A percentile compares a stretch with the other conserved stretches of the same genome.
phyloP scores from a whole-genome alignment of 2,888 invertebrate species.

The Hirtodrosophila cameraria region DNA sequence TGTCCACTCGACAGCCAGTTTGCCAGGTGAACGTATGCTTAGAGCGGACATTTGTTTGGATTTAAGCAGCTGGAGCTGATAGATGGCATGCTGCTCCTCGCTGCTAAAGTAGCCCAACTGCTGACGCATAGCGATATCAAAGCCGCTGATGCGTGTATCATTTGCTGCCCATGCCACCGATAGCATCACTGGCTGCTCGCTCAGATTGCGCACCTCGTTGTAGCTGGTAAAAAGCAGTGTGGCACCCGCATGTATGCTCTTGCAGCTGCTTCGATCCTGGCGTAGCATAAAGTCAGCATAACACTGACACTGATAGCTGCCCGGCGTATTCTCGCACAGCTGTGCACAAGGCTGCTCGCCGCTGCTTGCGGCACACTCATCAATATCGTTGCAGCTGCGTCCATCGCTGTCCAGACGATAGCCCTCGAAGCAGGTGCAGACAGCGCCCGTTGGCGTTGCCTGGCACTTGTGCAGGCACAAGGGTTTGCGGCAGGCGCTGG shows the following conservation, averaged over 20 bases:
- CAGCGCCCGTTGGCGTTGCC: conserved; percentile 88
- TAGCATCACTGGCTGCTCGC: conserved; percentile 79
- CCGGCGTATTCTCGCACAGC: conserved; percentile 82
- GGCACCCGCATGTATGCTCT: conserved; percentile 86
- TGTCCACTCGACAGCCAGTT: conserved; percentile 90
- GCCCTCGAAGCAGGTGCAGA: conserved; percentile 88
- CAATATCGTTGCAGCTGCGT: conserved; percentile 87
- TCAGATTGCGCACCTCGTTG: conserved; percentile 86
- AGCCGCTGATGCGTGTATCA: conserved; percentile 85
- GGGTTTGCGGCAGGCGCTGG: conserved; percentile 82
- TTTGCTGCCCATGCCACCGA: conserved; percentile 84
- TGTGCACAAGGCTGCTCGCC: conserved; percentile 87
- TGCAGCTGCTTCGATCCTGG: conserved; percentile 88
- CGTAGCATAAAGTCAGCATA: conserved; percentile 84
- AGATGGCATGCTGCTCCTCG: conserved; percentile 84
- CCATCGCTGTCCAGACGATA: conserved; percentile 85
- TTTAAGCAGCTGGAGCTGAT: conserved; percentile 80
- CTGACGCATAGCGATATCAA: conserved; percentile 85
- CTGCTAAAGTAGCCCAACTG: conserved; percentile 85
- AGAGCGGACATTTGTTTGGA: conserved; percentile 73
- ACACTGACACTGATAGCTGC: conserved; percentile 82
- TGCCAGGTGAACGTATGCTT: conserved; percentile 84
- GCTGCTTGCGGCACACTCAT: conserved; percentile 87
- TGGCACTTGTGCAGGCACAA: conserved; percentile 87
- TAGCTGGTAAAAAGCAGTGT: conserved; percentile 86